Evolutionary conservation across 2,113 vertebrate genomes (phyloP).

Genomic region (Cyrtonyx montezumae): DNA sequence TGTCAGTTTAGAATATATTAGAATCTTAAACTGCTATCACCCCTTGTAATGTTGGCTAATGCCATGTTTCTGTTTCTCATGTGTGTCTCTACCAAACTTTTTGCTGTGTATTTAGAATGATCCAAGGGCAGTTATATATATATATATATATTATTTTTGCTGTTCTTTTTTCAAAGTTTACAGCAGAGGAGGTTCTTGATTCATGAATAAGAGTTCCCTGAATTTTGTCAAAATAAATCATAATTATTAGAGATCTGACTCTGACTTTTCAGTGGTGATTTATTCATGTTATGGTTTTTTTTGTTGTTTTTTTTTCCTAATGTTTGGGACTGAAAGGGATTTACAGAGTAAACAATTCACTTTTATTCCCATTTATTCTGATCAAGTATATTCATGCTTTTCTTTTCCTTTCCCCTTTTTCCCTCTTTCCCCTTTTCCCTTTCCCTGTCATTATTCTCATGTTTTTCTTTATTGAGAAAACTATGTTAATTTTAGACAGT

Average conservation of each 20-base stretch:
- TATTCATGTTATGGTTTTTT: neutral
- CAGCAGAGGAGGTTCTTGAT: fast-evolving
- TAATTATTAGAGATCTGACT: neutral
- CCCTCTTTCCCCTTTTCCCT: no score
- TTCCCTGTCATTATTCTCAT: neutral
- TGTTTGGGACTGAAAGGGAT: fast-evolving
- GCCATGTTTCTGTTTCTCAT: neutral
- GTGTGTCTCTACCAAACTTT: neutral
- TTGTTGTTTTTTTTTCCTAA: neutral
- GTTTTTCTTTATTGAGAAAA: neutral
- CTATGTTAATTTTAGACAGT: neutral
- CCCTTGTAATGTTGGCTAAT: neutral
- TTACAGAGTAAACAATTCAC: neutral
- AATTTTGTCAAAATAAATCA: neutral
- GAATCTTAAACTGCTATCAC: neutral
- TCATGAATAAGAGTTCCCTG: neutral
- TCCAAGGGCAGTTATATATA: neutral
- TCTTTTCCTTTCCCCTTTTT: no score
- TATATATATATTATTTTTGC: neutral
- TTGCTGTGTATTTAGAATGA: neutral
- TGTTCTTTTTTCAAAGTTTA: neutral
- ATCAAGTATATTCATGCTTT: neutral
- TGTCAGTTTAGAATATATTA: neutral
- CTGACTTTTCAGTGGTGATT: neutral
- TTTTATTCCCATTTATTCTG: neutral